A percentile compares a stretch with the other conserved stretches of the same genome.
phyloP scores from a whole-genome alignment of 1,140 invertebrate genomes.

The Sycobia sp. region DNA sequence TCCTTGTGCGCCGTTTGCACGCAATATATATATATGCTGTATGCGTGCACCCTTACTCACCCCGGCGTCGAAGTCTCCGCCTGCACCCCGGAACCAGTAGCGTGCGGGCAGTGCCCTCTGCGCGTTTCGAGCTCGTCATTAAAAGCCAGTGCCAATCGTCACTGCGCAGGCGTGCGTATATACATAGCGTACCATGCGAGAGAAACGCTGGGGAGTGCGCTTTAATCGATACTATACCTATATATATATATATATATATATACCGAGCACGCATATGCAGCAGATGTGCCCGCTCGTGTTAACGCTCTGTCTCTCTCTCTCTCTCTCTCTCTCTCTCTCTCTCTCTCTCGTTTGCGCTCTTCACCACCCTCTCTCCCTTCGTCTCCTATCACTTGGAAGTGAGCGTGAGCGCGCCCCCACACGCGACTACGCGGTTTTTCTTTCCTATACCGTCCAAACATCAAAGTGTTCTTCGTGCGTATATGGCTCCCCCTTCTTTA shows the following conservation, averaged over 20 bases:
- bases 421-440: neutral
- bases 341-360: neutral
- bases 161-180: neutral
- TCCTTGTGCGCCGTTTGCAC: too few species aligned
- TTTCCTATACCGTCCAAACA: neutral
- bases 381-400: too few species aligned
- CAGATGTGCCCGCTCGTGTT: constrained; percentile 10
- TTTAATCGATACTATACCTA: too few species aligned
- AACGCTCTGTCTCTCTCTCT: neutral
- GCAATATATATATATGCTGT: too few species aligned
- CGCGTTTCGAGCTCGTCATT: constrained; percentile 12
- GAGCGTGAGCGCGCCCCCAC: neutral
- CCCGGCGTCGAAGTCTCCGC: too few species aligned
- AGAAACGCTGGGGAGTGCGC: too few species aligned
- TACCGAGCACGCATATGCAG: constrained; percentile 1
- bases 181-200: neutral
- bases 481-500: too few species aligned
- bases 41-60: too few species aligned
- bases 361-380: too few species aligned
- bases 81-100: too few species aligned
- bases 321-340: neutral
- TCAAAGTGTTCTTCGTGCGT: too few species aligned
- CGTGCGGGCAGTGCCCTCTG: too few species aligned
- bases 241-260: neutral
- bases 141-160: neutral